These are phyloP conservation scores for Thecophora atra DNA, from an alignment of 2,888 invertebrate species.

Conservation along the genomic window DNA sequence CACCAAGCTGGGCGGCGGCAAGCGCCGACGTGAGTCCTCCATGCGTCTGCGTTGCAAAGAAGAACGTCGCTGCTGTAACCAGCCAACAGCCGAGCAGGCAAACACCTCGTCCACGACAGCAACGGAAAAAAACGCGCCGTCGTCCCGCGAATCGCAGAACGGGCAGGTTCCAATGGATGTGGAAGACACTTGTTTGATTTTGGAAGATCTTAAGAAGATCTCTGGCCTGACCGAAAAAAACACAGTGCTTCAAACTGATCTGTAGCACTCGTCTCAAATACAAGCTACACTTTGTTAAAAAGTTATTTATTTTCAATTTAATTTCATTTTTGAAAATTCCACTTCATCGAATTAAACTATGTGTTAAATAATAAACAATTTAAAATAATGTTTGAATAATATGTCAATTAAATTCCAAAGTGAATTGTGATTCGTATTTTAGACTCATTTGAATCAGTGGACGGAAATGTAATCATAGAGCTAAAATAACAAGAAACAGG, in stretches of 20 bases:
- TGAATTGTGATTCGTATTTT: too few species aligned
- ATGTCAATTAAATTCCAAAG: too few species aligned
- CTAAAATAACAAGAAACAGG: too few species aligned
- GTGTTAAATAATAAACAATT: too few species aligned
- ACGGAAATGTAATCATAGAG: too few species aligned
- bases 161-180: constrained; percentile 17
- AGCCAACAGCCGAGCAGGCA: not conserved
- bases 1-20: constrained; percentile 53
- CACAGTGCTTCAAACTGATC: constrained; percentile 13
- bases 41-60: not conserved
- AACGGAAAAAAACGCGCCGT: not conserved
- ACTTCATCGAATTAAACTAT: too few species aligned
- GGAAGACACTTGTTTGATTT: constrained; percentile 13
- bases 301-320: too few species aligned
- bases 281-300: too few species aligned
- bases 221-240: not conserved
- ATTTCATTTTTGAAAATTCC: too few species aligned
- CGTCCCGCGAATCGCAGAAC: constrained; percentile 1
- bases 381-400: too few species aligned
- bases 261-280: too few species aligned
- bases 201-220: not conserved
- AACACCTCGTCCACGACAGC: constrained; percentile 20
- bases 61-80: not conserved
- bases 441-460: too few species aligned
- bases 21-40: not conserved